These are phyloP conservation scores for Tiliqua scincoides DNA, from an alignment of 2,113 vertebrate species.

Conservation along the genomic window DNA sequence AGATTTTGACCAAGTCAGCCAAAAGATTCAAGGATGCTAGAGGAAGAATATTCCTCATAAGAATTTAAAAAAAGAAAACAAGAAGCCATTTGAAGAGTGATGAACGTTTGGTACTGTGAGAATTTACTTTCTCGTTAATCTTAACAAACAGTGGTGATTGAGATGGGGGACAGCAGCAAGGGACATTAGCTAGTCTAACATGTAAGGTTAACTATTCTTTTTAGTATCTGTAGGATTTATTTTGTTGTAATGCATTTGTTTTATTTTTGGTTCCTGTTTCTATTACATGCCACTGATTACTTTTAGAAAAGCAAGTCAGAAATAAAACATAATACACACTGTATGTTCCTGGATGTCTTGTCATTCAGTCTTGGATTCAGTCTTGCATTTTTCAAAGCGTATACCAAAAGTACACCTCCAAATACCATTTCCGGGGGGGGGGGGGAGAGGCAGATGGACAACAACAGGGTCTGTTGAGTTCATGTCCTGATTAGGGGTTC, in stretches of 20 bases:
- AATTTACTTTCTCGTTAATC: neutral
- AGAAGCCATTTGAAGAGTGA: neutral
- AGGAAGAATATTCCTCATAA: neutral
- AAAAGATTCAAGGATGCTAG: neutral
- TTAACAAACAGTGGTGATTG: neutral
- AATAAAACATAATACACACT: neutral
- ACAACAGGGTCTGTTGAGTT: too few relatives aligned
- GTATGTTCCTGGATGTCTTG: neutral
- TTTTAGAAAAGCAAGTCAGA: neutral
- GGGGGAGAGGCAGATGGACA: too few relatives aligned
- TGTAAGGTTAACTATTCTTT: too few relatives aligned
- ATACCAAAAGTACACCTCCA: too few relatives aligned
- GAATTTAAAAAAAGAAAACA: neutral
- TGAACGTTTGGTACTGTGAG: neutral
- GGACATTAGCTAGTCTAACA: neutral
- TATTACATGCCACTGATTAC: too few relatives aligned
- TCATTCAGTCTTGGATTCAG: neutral
- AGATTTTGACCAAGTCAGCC: neutral
- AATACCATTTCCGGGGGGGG: too few relatives aligned
- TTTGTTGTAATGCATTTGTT: too few relatives aligned
- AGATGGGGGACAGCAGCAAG: neutral
- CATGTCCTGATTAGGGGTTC: too few relatives aligned
- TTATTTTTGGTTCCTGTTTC: too few relatives aligned
- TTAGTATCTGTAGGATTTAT: too few relatives aligned
- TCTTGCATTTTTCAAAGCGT: neutral